These are phyloP conservation scores for Acarapis woodi DNA, from an alignment of 1,140 invertebrate species.

Conservation along the genomic window DNA sequence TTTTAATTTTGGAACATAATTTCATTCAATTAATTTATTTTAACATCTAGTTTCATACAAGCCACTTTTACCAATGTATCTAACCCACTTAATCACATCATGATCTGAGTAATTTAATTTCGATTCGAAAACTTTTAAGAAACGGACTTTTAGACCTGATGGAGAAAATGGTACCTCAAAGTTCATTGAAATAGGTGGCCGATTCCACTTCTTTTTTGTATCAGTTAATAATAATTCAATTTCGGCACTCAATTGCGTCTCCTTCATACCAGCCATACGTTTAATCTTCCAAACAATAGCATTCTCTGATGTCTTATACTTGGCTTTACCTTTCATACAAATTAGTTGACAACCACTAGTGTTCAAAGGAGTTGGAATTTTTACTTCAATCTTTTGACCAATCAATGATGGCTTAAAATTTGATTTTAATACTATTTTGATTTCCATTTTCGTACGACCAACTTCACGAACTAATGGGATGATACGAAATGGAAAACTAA, in stretches of 20 bases:
- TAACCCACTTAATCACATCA: constrained; percentile 99
- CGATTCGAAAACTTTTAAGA: constrained; percentile 96
- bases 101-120: constrained; percentile 99
- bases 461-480: constrained; percentile 94
- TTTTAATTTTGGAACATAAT: too few relatives aligned
- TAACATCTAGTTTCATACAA: constrained; percentile 95
- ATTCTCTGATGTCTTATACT: constrained; percentile 98
- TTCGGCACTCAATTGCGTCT: constrained; percentile 94
- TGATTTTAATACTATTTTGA: constrained; percentile 96
- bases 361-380: constrained; percentile 93
- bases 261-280: constrained; percentile 99
- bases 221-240: constrained; percentile 96
- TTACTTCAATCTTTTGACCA: constrained; percentile 86
- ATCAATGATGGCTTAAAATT: constrained; percentile 94
- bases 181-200: constrained; percentile 99
- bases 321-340: constrained; percentile 96
- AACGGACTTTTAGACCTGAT: constrained; percentile 93
- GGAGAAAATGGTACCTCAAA: constrained; percentile 88
- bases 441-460: constrained; percentile 96
- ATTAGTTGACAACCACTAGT: constrained; percentile 96
- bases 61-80: constrained; percentile 94
- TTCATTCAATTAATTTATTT: too few relatives aligned
- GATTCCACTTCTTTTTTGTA: constrained; percentile 98
- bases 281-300: constrained; percentile 99
- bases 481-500: constrained; percentile 92